A percentile compares a stretch with the other conserved stretches of the same genome.
Evolutionary conservation across 2,113 vertebrate genomes (phyloP).

Genomic region (Picathartes gymnocephalus): DNA sequence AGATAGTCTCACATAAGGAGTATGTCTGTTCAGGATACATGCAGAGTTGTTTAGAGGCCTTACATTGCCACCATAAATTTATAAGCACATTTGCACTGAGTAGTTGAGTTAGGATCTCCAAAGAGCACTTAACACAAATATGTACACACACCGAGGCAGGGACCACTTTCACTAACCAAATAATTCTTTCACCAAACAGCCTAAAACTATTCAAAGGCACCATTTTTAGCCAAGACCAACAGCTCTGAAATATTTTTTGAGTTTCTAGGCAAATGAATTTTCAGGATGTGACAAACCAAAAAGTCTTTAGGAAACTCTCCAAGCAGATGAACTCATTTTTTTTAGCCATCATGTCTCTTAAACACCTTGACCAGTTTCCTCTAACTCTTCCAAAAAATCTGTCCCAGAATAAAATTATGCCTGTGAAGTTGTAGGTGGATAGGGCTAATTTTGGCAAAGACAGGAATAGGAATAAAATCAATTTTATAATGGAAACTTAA

Average conservation of each 20-base stretch:
- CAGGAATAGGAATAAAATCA: conserved; percentile 1
- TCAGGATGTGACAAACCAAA: conserved; percentile 39
- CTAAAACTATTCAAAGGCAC: conserved; percentile 37
- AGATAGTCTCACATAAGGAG: not conserved
- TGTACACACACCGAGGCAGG: not conserved
- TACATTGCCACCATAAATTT: not conserved
- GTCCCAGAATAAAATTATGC: conserved; percentile 25
- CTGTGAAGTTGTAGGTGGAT: conserved; percentile 27
- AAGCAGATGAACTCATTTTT: conserved; percentile 52
- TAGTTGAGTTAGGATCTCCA: not conserved
- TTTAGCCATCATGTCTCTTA: conserved; percentile 28
- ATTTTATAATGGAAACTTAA: conserved; percentile 6
- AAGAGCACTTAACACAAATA: not conserved
- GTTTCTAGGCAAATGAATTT: conserved; percentile 32
- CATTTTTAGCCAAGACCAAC: conserved; percentile 51
- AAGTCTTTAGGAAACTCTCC: conserved; percentile 21
- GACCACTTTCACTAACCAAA: conserved; percentile 32
- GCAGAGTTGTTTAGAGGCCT: not conserved
- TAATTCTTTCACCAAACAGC: conserved; percentile 58
- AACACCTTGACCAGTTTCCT: conserved; percentile 60
- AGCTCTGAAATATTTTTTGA: conserved; percentile 14
- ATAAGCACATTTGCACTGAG: not conserved
- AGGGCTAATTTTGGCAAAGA: conserved; percentile 34
- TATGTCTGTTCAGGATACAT: not conserved
- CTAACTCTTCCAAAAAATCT: conserved; percentile 41